phyloP scores from a whole-genome alignment of 2,797 vertebrate genomes.

The Propithecus perrieri region DNA sequence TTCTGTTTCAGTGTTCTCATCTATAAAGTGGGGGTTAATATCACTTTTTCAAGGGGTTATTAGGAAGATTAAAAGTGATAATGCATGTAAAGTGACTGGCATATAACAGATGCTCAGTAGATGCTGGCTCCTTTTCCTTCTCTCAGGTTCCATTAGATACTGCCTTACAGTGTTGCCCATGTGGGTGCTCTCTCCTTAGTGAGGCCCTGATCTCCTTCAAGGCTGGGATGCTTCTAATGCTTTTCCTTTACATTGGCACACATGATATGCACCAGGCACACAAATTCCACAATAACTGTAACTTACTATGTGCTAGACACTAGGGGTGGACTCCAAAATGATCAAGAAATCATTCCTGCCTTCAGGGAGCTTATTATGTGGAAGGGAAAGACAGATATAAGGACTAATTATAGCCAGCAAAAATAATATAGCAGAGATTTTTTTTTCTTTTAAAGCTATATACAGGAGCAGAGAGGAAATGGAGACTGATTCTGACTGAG shows the following conservation, averaged over 20 bases:
- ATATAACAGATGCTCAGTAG: background rate
- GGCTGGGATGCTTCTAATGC: background rate
- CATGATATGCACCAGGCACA: background rate
- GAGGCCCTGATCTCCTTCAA: background rate
- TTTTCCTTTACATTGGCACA: slow-evolving; percentile 18
- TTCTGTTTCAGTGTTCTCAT: slow-evolving; percentile 12
- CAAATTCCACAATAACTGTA: background rate
- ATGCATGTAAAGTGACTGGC: background rate
- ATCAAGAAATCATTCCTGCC: background rate
- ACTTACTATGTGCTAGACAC: background rate
- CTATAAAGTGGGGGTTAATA: slow-evolving; percentile 4
- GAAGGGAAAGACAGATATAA: background rate
- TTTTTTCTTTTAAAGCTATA: background rate
- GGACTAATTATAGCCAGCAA: background rate
- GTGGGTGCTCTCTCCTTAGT: background rate
- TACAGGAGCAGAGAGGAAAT: background rate
- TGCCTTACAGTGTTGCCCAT: background rate
- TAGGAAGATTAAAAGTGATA: background rate
- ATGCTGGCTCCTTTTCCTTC: background rate
- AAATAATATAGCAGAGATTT: slow-evolving; percentile 24
- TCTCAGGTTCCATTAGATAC: background rate
- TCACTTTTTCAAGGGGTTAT: background rate
- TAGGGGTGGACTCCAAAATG: background rate
- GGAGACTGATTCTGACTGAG: slow-evolving; percentile 20
- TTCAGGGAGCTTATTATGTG: background rate